Base-by-base conservation (phyloP, 2,797 vertebrate genomes). In the Cryptoblepharus egeriae region DNA sequence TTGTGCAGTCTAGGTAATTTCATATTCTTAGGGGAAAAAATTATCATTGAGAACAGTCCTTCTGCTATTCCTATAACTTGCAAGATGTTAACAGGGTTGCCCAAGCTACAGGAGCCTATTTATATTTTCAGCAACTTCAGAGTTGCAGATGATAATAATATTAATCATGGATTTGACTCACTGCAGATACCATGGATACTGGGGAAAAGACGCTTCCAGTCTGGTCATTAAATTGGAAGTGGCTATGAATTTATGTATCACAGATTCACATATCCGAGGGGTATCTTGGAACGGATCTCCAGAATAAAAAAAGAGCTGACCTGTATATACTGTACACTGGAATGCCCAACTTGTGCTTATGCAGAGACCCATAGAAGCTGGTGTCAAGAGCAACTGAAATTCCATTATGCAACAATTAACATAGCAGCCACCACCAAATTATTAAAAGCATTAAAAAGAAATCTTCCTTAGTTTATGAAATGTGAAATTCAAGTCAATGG, bases 1-100 rank as follows among this genome's bases (percentile, higher is more conserved):
- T 39, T 85, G 16, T 85, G 63, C 75, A 80, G 39, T 77, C 4
- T 85, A 84, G 60, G 65, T 91, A 86, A 74, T 86, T 57, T 92
- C 42, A 67, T 11, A 57, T 63, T 87, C 39, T 82, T 75, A 13
- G 45, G 45, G 45, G 67, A 90, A 84, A 82, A 32, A 55, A 52
- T 22, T 26, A 55, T 16, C 24, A 88, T 88, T 55, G 10, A 84
- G 79, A 91, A 81, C 78, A 37, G 3, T 32, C 16, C 81, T 52
- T 13, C 39, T 69, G 11, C 49, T 55, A 20, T 55, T 79, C 73
- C 64, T 1, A 81, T 81, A 65, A 0, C 39, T 49, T 0, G 71
- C 76, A 58, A 24, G 37, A 5, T 32, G 55, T 55, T 2, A 0
- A 61, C 74, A 64, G 2, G 68, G 10, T 74, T 88, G 39, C 63